Conservation (phyloP, 2,797 vertebrate genomes). For the Fistularia commersonii region DNA sequence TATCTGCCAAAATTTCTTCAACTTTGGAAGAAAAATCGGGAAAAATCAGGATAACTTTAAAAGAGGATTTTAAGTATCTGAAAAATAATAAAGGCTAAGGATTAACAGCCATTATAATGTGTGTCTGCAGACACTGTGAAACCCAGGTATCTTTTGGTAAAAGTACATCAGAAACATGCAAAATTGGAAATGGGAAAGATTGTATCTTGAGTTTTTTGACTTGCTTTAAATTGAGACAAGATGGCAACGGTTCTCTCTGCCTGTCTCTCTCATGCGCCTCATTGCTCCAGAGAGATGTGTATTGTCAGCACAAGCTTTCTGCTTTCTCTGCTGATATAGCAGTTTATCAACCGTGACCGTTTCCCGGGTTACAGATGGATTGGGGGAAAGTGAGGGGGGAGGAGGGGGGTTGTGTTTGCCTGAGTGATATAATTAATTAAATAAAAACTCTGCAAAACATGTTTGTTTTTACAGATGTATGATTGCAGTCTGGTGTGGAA, state of each 20-base stretch:
- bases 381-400: background rate
- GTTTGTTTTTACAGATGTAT: constrained; percentile 9
- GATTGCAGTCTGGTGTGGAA: too few relatives aligned
- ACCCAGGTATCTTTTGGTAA: too few relatives aligned
- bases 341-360: constrained; percentile 50
- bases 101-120: too few relatives aligned
- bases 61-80: too few relatives aligned
- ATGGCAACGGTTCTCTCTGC: background rate
- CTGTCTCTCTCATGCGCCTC: constrained; percentile 31
- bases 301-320: constrained; percentile 65
- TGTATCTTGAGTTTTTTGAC: too few relatives aligned
- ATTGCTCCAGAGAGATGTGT: constrained; percentile 62
- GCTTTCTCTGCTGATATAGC: constrained; percentile 72
- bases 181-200: too few relatives aligned
- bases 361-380: constrained; percentile 43
- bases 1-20: too few relatives aligned
- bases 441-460: constrained; percentile 19
- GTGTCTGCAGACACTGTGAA: too few relatives aligned
- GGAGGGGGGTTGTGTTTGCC: constrained; percentile 11
- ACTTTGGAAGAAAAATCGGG: too few relatives aligned
- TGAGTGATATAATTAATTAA: constrained; percentile 29
- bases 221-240: background rate
- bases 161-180: too few relatives aligned
- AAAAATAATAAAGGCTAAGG: too few relatives aligned
- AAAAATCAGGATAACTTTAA: too few relatives aligned